Evolutionary conservation across 2,888 invertebrate species (phyloP), one percentile per base, ranked within the genome.

Genomic region (Xylota segnis): DNA sequence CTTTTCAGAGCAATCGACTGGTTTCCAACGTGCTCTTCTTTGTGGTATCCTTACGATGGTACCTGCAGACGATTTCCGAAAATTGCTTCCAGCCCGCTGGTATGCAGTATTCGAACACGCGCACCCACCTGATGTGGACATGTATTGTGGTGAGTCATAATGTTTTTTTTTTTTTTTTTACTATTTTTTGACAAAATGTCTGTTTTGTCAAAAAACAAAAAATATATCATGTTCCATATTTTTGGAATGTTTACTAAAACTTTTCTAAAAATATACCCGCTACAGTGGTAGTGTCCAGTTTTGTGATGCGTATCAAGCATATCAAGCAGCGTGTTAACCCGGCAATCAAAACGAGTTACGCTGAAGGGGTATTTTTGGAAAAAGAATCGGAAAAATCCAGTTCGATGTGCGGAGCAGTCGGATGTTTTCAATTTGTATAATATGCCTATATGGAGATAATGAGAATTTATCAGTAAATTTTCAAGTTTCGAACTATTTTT

Each of bases 31-130:
- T 63, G 47, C 63, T 54, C 68, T 81, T 54, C 68, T 81, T 71
- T 86, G 23, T 23, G 82, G 86, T 86, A 86, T 82, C 86, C 54
- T 66, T 72, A 63, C 56, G 71, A 82, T 86, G 82, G 86, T 86
- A 86, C 86, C 82, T 77, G 66, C 66, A 82, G 86, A 77, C 63
- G 86, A 86, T 76, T 86, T 77, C 66, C 68, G 81, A 86, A 86
- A 86, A 72, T 86, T 86, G 76, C 86, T 86, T 86, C 86, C 86
- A 86, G 76, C 76, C 82, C 68, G 68, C 82, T 86, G 86, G 86
- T 82, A 68, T 86, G 82, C 86, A 76, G 82, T 86, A 82, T 86
- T 82, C 84, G 76, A 71, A 34, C 37, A 47, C 29, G 59, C 23
- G 2, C 3, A 23, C 23, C 23, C 23, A 23, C 50, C 50, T 68